Conservation (phyloP, 2,797 vertebrate genomes). For the Odontamblyopus rebecca region DNA sequence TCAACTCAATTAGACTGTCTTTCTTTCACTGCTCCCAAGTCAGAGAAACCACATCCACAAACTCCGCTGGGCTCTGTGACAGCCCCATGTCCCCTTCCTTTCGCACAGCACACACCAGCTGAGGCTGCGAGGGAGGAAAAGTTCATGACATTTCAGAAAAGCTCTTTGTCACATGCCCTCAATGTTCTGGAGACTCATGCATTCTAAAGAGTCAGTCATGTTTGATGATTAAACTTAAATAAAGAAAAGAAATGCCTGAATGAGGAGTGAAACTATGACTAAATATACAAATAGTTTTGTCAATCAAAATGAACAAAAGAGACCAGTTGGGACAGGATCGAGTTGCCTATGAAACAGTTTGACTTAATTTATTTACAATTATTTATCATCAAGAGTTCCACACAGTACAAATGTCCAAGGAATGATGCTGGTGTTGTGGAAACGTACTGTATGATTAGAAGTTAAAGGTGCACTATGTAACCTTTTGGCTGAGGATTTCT, state of each 20-base stretch:
- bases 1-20: background rate
- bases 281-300: background rate
- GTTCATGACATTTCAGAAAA: background rate
- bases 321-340: background rate
- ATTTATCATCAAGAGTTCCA: background rate
- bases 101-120: background rate
- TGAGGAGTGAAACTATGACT: constrained; percentile 1
- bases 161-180: background rate
- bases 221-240: background rate
- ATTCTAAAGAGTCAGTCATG: background rate
- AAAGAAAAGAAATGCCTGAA: background rate
- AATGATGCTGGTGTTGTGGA: background rate
- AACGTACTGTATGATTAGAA: no score
- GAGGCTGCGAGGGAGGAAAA: background rate
- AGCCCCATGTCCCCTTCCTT: background rate
- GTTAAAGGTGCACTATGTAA: no score
- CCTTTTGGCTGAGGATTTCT: no score
- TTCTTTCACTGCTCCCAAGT: background rate
- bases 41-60: background rate
- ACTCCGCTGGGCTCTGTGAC: background rate
- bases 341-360: background rate
- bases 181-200: background rate
- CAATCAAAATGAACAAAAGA: background rate
- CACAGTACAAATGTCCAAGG: background rate
- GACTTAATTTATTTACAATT: background rate